Conservation (phyloP, 2,797 vertebrate species). For the Sebastolobus altivelis region DNA sequence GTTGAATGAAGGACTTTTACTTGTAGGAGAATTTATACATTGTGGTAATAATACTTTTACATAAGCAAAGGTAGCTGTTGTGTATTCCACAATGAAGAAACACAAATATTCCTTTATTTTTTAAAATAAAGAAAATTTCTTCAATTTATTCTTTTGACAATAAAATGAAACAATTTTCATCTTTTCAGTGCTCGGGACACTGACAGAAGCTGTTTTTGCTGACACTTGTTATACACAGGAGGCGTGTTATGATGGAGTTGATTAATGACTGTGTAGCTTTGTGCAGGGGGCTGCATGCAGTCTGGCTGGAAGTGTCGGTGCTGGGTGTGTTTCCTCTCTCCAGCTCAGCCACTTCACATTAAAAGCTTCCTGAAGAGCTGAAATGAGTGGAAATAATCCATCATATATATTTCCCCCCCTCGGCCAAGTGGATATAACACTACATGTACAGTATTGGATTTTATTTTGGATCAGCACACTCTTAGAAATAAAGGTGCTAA, state of each 20-base stretch:
- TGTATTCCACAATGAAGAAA: neutral
- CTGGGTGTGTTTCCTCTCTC: constrained; percentile 53
- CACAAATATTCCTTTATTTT: neutral
- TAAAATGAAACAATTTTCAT: neutral
- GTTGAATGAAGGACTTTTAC: neutral
- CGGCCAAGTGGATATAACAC: constrained; percentile 26
- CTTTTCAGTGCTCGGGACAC: neutral
- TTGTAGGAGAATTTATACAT: neutral
- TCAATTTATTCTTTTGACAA: neutral
- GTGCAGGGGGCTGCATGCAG: constrained; percentile 22
- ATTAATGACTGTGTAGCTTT: constrained; percentile 46
- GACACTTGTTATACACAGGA: constrained; percentile 43
- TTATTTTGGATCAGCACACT: neutral
- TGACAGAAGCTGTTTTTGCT: constrained; percentile 43
- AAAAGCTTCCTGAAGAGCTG: constrained; percentile 66
- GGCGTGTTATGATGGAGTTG: constrained; percentile 46
- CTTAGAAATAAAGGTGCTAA: neutral
- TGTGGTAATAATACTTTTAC: neutral
- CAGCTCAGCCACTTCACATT: constrained; percentile 61
- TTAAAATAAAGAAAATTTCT: neutral
- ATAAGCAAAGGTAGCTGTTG: neutral
- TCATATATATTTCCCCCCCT: constrained; percentile 54
- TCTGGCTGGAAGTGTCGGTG: constrained; percentile 48
- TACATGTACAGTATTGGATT: constrained; percentile 7
- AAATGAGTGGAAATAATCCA: constrained; percentile 72